These are phyloP conservation scores for Festucalex cinctus DNA, from an alignment of 2,113 vertebrate species.

Conservation along the genomic window DNA sequence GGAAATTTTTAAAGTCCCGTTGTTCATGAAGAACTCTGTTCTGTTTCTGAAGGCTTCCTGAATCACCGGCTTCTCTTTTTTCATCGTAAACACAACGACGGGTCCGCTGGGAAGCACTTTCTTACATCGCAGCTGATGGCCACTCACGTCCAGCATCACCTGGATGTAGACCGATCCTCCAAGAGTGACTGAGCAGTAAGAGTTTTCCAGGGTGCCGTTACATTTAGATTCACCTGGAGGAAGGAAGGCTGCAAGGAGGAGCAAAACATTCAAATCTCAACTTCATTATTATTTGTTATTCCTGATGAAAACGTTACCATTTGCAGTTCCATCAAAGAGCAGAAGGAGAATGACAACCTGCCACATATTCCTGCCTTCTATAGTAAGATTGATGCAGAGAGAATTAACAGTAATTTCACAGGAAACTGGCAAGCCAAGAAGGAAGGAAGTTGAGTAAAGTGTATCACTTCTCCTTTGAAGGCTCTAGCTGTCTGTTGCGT, in stretches of 20 bases:
- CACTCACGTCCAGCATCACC: slow-evolving; percentile 25
- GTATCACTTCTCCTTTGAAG: slow-evolving; percentile 31
- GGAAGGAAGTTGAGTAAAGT: slow-evolving; percentile 25
- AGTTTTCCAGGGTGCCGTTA: background rate
- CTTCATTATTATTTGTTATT: background rate
- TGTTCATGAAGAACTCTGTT: slow-evolving; percentile 31
- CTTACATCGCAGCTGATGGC: background rate
- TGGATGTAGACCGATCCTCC: slow-evolving; percentile 41
- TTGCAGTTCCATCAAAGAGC: slow-evolving; percentile 19
- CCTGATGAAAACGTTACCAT: slow-evolving; percentile 42
- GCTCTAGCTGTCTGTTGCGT: background rate
- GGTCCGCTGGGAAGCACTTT: background rate
- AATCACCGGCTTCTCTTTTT: slow-evolving; percentile 6
- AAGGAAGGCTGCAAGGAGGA: slow-evolving; percentile 3
- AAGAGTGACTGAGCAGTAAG: slow-evolving; percentile 14
- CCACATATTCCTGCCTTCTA: slow-evolving; percentile 26
- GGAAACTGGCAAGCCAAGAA: background rate
- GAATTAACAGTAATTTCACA: background rate
- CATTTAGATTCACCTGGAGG: slow-evolving; percentile 27
- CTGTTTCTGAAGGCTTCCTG: slow-evolving; percentile 1
- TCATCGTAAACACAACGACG: slow-evolving; percentile 19
- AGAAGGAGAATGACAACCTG: slow-evolving; percentile 27
- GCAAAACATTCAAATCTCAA: background rate
- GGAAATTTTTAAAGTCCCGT: slow-evolving; percentile 43
- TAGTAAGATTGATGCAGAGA: background rate